Base-by-base conservation (phyloP, 2,888 invertebrate genomes). In the Coleophora flavipennella region DNA sequence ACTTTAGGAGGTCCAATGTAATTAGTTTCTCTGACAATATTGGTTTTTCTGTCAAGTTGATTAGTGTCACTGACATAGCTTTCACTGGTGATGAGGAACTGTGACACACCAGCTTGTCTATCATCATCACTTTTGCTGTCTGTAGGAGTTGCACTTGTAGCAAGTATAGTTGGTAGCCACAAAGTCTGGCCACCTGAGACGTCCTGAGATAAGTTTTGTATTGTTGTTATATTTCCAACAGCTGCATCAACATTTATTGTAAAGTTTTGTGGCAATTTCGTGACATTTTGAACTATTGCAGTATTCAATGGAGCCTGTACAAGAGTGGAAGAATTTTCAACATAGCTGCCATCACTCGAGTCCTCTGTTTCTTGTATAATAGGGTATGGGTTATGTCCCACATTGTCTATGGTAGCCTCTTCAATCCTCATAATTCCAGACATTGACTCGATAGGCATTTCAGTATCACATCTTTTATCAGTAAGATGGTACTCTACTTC, bases 171-270 rank as follows among this genome's bases (percentile, higher is more conserved):
- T 3, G 85, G 85, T 45, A 85, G 48, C 85, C 85, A 85, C 33
- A 85, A 53, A 10, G 84, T 85, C 51, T 76, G 83, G 44, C 66
- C 74, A 31, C 79, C 74, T 10, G 79, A 50, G 4, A 74, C 77
- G 62, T 83, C 84, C 60, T 80, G 84, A 35, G 76, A 60, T 14
- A 84, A 77, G 71, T 83, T 85, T 46, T 84, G 83, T 56, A 85
- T 68, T 28, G 85, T 68, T 42, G 85, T 74, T 33, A 85, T 75
- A 44, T 84, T 84, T 35, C 81, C 70, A 31, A 83, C 80, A 49
- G 79, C 67, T 40, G 79, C 67, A 64, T 83, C 80, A 45, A 84
- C 80, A 64, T 84, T 84, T 14, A 85, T 79, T 46, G 85, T 83
- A 46, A 81, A 85, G 52, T 83, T 85, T 48, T 80, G 81, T 39